phyloP scores from a whole-genome alignment of 2,888 invertebrate genomes.

The Anodontia alba region DNA sequence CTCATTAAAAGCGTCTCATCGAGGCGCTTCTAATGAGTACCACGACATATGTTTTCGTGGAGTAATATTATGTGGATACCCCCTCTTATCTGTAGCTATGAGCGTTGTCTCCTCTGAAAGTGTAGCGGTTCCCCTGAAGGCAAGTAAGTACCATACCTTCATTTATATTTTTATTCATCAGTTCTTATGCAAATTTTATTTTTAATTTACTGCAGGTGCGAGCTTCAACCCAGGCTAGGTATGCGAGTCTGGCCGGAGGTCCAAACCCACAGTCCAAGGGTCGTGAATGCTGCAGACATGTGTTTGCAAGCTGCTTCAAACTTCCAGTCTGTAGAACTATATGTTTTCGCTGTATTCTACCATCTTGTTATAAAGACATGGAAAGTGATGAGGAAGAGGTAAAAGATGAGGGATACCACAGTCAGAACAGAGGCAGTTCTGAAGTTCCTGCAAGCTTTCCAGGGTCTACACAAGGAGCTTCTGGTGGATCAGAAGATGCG shows the following conservation, averaged over 20 bases:
- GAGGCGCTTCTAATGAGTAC: too few species aligned
- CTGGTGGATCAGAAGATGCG: conserved; percentile 28
- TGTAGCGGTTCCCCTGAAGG: too few species aligned
- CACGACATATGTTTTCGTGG: too few species aligned
- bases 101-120: too few species aligned
- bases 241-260: conserved; percentile 47
- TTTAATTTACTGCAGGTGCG: conserved; percentile 39
- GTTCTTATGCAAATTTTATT: too few species aligned
- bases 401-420: conserved; percentile 59
- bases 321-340: conserved; percentile 54
- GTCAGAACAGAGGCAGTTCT: conserved; percentile 59
- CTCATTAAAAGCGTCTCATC: too few species aligned
- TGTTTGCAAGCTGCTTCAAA: conserved; percentile 56
- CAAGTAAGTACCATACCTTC: too few species aligned
- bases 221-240: conserved; percentile 54
- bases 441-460: conserved; percentile 17
- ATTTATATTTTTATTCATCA: too few species aligned
- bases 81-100: too few species aligned
- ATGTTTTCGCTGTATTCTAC: conserved; percentile 60
- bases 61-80: too few species aligned
- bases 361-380: conserved; percentile 43
- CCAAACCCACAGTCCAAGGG: conserved; percentile 52
- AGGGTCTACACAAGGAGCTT: conserved; percentile 24
- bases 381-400: conserved; percentile 56
- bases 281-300: conserved; percentile 54